These are phyloP conservation scores for Gobiocypris rarus DNA, from an alignment of 2,113 vertebrate genomes.

Conservation along the genomic window DNA sequence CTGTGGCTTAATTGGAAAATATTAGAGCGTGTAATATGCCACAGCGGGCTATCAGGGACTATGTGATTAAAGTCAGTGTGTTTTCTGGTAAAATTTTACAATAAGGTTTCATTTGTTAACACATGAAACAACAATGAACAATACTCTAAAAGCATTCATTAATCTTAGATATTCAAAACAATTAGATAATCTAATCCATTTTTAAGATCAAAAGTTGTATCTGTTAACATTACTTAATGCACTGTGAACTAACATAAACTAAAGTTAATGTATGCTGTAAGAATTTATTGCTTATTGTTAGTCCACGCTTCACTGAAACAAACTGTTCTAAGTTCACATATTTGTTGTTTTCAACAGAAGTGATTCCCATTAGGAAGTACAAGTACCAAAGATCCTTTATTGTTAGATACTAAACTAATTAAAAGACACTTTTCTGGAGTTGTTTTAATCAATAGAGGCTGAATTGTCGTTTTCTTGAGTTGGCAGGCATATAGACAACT, in stretches of 20 bases:
- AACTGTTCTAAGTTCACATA: background rate
- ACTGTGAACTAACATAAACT: no score
- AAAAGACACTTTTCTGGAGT: conserved; percentile 2
- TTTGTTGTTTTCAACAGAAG: conserved; percentile 1
- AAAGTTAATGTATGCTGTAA: no score
- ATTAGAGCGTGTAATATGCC: background rate
- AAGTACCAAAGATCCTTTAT: background rate
- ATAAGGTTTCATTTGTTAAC: no score
- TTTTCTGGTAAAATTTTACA: background rate
- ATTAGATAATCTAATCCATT: no score
- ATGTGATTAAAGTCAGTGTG: background rate
- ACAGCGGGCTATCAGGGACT: background rate
- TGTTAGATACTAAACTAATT: conserved; percentile 21
- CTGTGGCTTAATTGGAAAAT: background rate
- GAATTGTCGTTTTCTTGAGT: background rate
- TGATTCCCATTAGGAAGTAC: background rate
- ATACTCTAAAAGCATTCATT: no score
- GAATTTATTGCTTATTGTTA: no score
- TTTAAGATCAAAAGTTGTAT: no score
- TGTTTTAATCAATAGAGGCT: conserved; percentile 14
- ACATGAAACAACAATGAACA: no score
- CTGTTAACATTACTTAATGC: no score
- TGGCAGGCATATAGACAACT: conserved; percentile 4
- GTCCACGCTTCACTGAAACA: background rate
- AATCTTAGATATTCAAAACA: no score